Percentiles rank a stretch among this genome's conserved stretches.
phyloP scores from a whole-genome alignment of 2,113 vertebrate species.

The Oncorhynchus tshawytscha region DNA sequence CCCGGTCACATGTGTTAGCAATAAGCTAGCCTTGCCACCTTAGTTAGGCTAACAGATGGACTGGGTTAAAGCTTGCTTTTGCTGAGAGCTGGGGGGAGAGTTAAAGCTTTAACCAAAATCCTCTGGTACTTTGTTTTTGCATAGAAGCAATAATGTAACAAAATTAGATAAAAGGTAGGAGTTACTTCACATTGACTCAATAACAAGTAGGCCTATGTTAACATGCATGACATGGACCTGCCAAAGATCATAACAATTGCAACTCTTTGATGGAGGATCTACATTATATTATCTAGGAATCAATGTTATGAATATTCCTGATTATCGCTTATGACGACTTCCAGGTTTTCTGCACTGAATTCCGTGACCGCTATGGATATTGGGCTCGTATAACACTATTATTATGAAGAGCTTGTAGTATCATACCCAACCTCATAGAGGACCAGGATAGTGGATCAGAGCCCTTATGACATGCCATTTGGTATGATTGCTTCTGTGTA shows the following conservation, averaged over 20 bases:
- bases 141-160: constrained; percentile 3
- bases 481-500: too few species aligned
- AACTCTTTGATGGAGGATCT: not conserved
- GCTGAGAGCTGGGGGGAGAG: constrained; percentile 14
- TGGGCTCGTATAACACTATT: too few species aligned
- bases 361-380: too few species aligned
- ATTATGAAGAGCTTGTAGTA: too few species aligned
- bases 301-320: not conserved
- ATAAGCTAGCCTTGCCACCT: constrained; percentile 58
- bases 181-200: not conserved
- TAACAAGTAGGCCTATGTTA: not conserved
- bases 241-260: not conserved
- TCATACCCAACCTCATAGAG: too few species aligned
- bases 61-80: constrained; percentile 5
- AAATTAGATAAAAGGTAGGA: not conserved
- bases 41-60: constrained; percentile 42
- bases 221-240: not conserved
- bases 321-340: not conserved
- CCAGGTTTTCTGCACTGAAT: too few species aligned
- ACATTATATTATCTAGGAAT: too few species aligned
- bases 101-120: not conserved
- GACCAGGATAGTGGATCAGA: too few species aligned
- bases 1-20: constrained; percentile 69
- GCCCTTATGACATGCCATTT: too few species aligned
- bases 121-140: not conserved